phyloP scores from a whole-genome alignment of 2,888 invertebrate genomes.

The Chloroclystis v-ata region DNA sequence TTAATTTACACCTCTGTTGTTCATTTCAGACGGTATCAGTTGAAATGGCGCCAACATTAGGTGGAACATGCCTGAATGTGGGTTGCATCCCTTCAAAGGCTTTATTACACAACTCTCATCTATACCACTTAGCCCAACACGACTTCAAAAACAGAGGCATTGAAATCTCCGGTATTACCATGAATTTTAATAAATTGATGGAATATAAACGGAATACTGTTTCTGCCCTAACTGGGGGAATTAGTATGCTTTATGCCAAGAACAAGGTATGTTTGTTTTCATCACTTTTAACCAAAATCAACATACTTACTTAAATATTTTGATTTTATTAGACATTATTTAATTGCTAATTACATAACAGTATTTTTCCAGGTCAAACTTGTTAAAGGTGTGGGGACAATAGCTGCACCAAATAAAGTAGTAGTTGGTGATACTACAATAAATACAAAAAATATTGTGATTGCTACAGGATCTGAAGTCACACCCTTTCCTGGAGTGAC shows the following conservation, averaged over 20 bases:
- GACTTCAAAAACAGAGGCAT: constrained; percentile 92
- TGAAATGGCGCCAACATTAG: constrained; percentile 95
- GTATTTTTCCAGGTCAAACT: constrained; percentile 81
- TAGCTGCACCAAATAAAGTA: constrained; percentile 93
- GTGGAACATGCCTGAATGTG: constrained; percentile 99
- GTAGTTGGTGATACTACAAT: constrained; percentile 88
- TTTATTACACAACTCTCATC: constrained; percentile 95
- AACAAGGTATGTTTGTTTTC: constrained; percentile 94
- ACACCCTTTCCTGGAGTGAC: constrained; percentile 96
- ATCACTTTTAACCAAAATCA: no score
- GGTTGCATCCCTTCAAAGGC: constrained; percentile 99
- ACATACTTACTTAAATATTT: no score
- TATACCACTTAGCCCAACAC: constrained; percentile 95
- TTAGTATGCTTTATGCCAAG: constrained; percentile 97
- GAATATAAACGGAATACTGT: constrained; percentile 92
- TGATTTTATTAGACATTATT: no score
- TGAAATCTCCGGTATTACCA: constrained; percentile 79
- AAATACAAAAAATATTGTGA: constrained; percentile 96
- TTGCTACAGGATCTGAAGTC: constrained; percentile 99
- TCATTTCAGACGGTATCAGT: constrained; percentile 90
- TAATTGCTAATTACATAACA: no score
- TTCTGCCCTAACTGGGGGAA: constrained; percentile 95
- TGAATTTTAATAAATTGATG: constrained; percentile 89
- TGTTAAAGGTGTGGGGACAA: constrained; percentile 92
- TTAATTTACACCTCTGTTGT: no score